Percentiles rank a stretch among this genome's conserved stretches.
phyloP scores from a whole-genome alignment of 2,797 vertebrate species.

The Phataginus tricuspis region DNA sequence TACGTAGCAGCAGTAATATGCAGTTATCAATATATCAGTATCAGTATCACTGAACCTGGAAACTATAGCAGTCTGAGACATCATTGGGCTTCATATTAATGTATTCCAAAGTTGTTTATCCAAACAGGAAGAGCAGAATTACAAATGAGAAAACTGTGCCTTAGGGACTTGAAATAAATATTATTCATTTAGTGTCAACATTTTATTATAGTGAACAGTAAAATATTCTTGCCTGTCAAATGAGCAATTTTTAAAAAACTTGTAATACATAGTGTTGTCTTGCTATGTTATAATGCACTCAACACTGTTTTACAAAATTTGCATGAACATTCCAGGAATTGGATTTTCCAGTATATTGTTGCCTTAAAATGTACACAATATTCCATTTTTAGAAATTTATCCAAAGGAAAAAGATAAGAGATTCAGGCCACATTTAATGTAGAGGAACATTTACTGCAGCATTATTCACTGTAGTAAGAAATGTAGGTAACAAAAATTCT shows the following conservation, averaged over 20 bases:
- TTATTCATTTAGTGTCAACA: slow-evolving; percentile 16
- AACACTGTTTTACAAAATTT: slow-evolving; percentile 32
- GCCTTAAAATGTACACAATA: not conserved
- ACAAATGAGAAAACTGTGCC: slow-evolving; percentile 27
- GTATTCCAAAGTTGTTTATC: slow-evolving; percentile 28
- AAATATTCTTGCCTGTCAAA: slow-evolving; percentile 33
- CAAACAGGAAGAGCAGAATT: slow-evolving; percentile 52
- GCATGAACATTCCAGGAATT: not conserved
- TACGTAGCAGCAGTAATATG: not conserved
- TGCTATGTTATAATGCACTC: not conserved
- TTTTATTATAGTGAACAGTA: slow-evolving; percentile 5
- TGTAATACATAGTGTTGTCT: not conserved
- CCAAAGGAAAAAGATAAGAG: not conserved
- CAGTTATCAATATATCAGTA: not conserved
- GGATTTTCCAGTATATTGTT: slow-evolving; percentile 21
- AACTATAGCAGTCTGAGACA: not conserved
- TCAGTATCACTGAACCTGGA: not conserved
- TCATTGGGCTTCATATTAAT: not conserved
- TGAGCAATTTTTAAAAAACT: not conserved
- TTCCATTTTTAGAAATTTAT: slow-evolving; percentile 45
- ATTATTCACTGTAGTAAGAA: not conserved
- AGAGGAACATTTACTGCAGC: not conserved
- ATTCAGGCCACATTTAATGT: not conserved
- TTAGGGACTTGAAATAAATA: slow-evolving; percentile 7
- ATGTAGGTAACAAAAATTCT: slow-evolving; percentile 7